A percentile compares a stretch with the other conserved stretches of the same genome.
Conservation (phyloP, 2,797 vertebrate species). For the Pipistrellus pipistrellus region DNA sequence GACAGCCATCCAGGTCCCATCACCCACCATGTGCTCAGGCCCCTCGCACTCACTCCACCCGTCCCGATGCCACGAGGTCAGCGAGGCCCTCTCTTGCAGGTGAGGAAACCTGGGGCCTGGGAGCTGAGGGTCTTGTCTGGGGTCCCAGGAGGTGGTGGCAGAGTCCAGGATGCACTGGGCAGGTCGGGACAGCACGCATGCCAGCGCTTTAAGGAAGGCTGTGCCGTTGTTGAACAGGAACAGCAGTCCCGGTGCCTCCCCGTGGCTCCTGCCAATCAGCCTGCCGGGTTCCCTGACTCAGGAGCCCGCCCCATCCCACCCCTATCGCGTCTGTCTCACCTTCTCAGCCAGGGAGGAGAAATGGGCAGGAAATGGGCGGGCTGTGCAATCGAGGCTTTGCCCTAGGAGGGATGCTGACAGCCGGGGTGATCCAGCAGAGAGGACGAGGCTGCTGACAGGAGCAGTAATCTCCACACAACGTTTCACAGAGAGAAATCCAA, state of each 20-base stretch:
- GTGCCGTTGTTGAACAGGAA: neutral
- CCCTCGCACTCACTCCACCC: neutral
- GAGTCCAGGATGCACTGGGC: accelerated
- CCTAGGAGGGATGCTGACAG: accelerated
- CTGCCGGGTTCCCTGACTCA: neutral
- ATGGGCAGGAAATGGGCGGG: neutral
- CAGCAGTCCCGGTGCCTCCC: accelerated
- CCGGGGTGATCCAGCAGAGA: neutral
- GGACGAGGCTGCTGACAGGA: neutral
- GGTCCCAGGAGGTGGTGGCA: neutral
- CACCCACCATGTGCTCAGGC: neutral
- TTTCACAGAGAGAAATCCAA: neutral
- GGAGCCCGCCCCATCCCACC: neutral
- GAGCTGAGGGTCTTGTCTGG: neutral
- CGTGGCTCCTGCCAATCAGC: neutral
- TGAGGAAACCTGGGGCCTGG: neutral
- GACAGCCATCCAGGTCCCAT: neutral
- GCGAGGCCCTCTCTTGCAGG: neutral
- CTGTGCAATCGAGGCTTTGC: neutral
- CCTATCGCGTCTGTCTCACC: neutral
- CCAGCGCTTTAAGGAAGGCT: neutral
- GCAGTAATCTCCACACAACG: neutral
- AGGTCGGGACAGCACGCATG: neutral
- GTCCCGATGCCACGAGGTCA: neutral
- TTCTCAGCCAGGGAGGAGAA: neutral